phyloP scores from a whole-genome alignment of 2,113 vertebrate species.

The Muntiacus muntjak region DNA sequence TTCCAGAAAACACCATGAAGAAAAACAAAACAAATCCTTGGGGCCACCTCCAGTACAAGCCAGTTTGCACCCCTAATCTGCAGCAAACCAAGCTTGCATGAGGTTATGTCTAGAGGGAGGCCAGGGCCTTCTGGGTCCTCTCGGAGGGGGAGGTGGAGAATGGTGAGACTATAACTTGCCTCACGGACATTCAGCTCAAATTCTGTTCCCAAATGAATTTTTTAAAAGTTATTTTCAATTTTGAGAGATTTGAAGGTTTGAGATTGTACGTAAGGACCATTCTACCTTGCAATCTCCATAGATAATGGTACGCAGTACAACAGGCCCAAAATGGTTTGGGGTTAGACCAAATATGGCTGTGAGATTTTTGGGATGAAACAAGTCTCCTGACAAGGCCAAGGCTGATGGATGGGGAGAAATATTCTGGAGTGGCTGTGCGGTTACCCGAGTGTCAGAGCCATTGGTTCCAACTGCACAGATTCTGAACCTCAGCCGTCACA shows the following conservation, averaged over 20 bases:
- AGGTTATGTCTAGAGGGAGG: background rate
- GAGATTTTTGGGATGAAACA: no score
- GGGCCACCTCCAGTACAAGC: background rate
- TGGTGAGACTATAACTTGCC: no score
- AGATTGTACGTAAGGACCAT: no score
- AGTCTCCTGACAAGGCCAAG: background rate
- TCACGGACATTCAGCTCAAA: no score
- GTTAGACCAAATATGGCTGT: background rate
- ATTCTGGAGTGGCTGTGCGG: fast-evolving
- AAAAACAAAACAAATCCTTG: background rate
- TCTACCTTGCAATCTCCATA: no score
- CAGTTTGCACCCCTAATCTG: background rate
- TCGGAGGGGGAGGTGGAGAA: background rate
- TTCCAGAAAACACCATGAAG: background rate
- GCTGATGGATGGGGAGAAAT: background rate
- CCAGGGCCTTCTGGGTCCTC: background rate
- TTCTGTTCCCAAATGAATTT: no score
- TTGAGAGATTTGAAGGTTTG: no score
- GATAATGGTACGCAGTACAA: no score
- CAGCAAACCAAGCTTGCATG: background rate
- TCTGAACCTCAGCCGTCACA: no score
- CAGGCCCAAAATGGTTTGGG: background rate
- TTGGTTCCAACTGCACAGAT: no score
- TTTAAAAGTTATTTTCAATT: no score
- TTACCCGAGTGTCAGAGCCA: no score